These are phyloP conservation scores for Cephalophus harveyi DNA, from an alignment of 2,113 vertebrate genomes.

Conservation along the genomic window DNA sequence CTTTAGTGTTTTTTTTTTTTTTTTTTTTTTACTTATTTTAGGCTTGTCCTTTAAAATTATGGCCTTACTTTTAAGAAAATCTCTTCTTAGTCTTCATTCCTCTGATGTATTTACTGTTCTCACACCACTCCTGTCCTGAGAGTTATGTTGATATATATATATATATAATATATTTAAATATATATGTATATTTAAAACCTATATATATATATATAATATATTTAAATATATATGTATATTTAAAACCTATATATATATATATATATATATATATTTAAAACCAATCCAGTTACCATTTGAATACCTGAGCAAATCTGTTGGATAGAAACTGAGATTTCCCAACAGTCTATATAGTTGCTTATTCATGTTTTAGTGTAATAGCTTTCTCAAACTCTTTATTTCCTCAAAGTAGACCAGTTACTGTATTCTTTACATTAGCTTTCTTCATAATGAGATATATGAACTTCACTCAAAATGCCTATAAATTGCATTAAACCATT, in stretches of 20 bases:
- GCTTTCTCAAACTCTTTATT: neutral
- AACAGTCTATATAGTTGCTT: neutral
- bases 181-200: neutral
- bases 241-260: too few species aligned
- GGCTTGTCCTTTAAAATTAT: neutral
- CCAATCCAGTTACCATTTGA: neutral
- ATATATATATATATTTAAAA: neutral
- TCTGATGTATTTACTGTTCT: neutral
- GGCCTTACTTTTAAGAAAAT: neutral
- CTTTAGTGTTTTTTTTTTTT: neutral
- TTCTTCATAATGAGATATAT: neutral
- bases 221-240: too few species aligned
- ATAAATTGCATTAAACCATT: neutral
- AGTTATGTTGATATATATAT: neutral
- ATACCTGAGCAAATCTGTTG: neutral
- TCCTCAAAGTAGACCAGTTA: neutral
- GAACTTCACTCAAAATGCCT: neutral
- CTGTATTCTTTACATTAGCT: neutral
- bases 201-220: too few species aligned
- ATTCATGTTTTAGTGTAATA: neutral
- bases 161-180: too few species aligned
- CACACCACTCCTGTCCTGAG: neutral
- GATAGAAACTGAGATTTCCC: neutral
- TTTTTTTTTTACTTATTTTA: neutral
- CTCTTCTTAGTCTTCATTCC: neutral